These are phyloP conservation scores for Eristalis arbustorum DNA, from an alignment of 2,888 invertebrate species.

Conservation along the genomic window DNA sequence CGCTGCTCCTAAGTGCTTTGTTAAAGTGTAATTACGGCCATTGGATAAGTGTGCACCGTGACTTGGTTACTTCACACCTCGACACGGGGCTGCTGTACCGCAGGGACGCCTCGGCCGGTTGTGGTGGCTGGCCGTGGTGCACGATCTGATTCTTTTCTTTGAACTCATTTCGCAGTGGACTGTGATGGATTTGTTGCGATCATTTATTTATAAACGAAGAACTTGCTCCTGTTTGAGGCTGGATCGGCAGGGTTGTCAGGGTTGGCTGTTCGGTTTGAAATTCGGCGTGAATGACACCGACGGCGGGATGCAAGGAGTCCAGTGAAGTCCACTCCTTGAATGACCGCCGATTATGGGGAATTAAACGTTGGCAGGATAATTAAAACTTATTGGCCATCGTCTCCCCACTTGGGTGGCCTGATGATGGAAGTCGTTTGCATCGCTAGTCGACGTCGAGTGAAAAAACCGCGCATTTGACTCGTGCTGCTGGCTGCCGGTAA, in stretches of 20 bases:
- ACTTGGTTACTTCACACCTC: slow-evolving; percentile 66
- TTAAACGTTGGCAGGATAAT: slow-evolving; percentile 38
- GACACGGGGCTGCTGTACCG: slow-evolving; percentile 1
- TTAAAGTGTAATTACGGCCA: slow-evolving; percentile 61
- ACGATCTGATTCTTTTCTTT: slow-evolving; percentile 11
- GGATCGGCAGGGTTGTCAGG: not conserved
- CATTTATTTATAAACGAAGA: slow-evolving; percentile 47
- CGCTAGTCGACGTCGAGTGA: no score
- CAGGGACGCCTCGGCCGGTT: not conserved
- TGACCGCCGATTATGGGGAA: slow-evolving; percentile 22
- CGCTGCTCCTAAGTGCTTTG: slow-evolving; percentile 49
- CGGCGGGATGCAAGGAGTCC: not conserved
- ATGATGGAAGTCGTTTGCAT: slow-evolving; percentile 23
- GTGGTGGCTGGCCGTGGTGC: slow-evolving; percentile 18
- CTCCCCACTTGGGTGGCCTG: slow-evolving; percentile 50
- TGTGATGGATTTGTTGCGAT: slow-evolving; percentile 51
- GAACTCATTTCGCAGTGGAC: not conserved
- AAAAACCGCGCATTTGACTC: slow-evolving; percentile 34
- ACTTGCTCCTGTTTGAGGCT: slow-evolving; percentile 47
- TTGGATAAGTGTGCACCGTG: slow-evolving; percentile 60
- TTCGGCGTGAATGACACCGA: not conserved
- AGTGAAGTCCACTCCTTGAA: not conserved
- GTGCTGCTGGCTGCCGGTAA: slow-evolving; percentile 11
- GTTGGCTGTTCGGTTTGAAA: not conserved
- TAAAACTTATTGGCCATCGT: slow-evolving; percentile 38